These are phyloP conservation scores for Spizella passerina DNA, from an alignment of 2,797 vertebrate species.

Conservation along the genomic window DNA sequence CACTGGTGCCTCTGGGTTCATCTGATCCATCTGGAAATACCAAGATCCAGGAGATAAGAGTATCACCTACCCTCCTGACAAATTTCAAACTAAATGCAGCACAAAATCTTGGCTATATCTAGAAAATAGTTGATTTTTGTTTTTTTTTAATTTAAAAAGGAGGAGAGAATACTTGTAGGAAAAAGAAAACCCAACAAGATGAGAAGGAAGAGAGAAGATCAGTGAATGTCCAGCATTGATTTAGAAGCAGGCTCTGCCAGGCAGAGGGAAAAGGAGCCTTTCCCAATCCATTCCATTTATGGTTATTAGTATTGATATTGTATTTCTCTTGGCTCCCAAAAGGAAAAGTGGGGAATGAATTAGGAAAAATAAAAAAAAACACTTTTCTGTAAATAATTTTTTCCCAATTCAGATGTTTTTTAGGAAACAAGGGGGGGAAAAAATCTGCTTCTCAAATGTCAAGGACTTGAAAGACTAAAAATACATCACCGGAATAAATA, in stretches of 20 bases:
- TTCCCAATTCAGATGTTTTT: background rate
- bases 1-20: background rate
- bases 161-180: background rate
- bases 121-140: background rate
- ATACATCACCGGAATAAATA: constrained; percentile 48
- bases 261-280: background rate
- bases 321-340: background rate
- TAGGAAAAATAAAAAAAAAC: background rate
- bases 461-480: constrained; percentile 51
- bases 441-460: constrained; percentile 14
- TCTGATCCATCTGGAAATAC: background rate
- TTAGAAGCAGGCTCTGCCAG: background rate
- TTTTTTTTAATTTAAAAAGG: background rate
- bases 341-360: background rate
- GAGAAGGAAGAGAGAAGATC: background rate
- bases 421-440: accelerated
- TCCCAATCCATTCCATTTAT: background rate
- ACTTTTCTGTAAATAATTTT: background rate
- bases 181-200: background rate
- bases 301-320: background rate
- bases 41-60: background rate
- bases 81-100: background rate
- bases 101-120: background rate
- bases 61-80: background rate
- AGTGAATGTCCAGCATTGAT: background rate